These are phyloP conservation scores for Onychostruthus taczanowskii DNA, from an alignment of 2,113 vertebrate genomes.

Conservation along the genomic window DNA sequence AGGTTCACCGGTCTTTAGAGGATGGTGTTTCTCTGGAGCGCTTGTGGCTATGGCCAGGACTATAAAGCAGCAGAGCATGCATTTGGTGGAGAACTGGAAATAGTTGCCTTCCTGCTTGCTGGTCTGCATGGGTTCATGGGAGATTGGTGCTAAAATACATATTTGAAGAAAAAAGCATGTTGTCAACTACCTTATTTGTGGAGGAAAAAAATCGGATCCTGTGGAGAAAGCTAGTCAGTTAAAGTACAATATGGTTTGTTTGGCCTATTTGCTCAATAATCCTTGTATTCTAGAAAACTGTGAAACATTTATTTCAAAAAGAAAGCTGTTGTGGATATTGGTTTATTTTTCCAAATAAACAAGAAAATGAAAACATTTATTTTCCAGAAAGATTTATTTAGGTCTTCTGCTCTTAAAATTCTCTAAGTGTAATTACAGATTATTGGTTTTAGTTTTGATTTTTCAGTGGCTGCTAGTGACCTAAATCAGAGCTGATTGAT, in stretches of 20 bases:
- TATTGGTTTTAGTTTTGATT: background rate
- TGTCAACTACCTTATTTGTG: background rate
- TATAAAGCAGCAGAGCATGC: background rate
- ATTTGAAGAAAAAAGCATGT: background rate
- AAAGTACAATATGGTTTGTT: background rate
- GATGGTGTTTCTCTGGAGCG: background rate
- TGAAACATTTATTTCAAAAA: background rate
- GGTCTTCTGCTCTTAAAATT: background rate
- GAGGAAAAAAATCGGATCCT: background rate
- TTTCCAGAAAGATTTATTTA: background rate
- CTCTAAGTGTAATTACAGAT: background rate
- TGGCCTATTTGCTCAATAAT: background rate
- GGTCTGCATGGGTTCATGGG: background rate
- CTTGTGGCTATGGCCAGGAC: background rate
- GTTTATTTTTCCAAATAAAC: background rate
- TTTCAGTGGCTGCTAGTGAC: background rate
- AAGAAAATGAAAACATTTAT: background rate
- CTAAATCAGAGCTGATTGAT: background rate
- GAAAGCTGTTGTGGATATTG: background rate
- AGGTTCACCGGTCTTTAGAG: background rate
- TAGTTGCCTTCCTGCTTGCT: background rate
- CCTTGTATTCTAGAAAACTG: background rate
- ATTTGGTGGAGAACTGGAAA: background rate
- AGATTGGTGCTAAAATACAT: background rate
- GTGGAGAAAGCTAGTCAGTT: background rate